Evolutionary conservation across 1,140 invertebrate genomes (phyloP).

Genomic region (Cheumatopsyche charites): DNA sequence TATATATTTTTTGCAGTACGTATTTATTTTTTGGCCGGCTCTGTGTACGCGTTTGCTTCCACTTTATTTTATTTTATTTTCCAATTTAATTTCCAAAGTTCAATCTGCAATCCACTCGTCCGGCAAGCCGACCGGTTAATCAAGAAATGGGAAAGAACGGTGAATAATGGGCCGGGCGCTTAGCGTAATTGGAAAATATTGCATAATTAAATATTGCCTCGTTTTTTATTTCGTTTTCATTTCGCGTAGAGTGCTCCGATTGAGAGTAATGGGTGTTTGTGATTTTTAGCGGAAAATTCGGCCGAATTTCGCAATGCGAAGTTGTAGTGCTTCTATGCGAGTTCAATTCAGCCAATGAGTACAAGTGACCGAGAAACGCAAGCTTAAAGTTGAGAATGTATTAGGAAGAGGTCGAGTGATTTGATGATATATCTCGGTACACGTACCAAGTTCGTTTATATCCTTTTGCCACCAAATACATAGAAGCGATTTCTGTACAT

Average conservation of each 20-base stretch:
- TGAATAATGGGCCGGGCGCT: background rate
- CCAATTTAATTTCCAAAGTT: conserved; percentile 20
- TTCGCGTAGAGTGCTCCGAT: too few species aligned
- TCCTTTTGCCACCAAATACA: too few species aligned
- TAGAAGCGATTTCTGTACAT: too few species aligned
- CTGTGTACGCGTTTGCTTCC: background rate
- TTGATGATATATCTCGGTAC: too few species aligned
- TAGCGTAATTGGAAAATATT: conserved; percentile 19
- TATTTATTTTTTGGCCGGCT: background rate
- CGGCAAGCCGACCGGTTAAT: conserved; percentile 35
- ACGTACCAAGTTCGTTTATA: too few species aligned
- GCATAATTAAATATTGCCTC: conserved; percentile 3
- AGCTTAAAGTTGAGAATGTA: too few species aligned
- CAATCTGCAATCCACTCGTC: conserved; percentile 32
- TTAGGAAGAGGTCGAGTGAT: too few species aligned
- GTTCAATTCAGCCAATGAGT: too few species aligned
- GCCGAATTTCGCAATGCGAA: too few species aligned
- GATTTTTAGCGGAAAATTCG: too few species aligned
- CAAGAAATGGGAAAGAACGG: conserved; percentile 23
- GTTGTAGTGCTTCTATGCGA: too few species aligned
- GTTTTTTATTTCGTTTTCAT: background rate
- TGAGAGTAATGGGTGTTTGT: background rate
- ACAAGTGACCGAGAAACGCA: too few species aligned
- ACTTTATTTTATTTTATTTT: conserved; percentile 29
- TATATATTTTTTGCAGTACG: background rate